phyloP scores from a whole-genome alignment of 2,888 invertebrate genomes.

The Agriopis aurantiaria region DNA sequence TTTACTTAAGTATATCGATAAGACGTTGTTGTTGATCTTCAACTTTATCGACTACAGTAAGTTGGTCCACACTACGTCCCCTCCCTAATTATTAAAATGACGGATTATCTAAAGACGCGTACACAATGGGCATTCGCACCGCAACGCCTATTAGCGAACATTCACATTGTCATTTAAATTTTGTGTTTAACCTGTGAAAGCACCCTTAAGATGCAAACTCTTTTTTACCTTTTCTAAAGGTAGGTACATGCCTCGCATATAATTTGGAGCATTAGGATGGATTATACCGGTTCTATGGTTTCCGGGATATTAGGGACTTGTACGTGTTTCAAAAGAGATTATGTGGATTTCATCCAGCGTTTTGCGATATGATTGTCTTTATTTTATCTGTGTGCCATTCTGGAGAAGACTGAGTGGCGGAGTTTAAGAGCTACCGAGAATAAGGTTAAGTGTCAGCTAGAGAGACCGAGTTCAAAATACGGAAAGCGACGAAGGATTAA shows the following conservation, averaged over 20 bases:
- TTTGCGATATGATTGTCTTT: background rate
- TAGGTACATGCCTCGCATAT: conserved; percentile 63
- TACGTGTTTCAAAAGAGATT: conserved; percentile 12
- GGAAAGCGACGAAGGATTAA: no score
- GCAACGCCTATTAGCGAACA: conserved; percentile 80
- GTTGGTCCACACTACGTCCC: conserved; percentile 14
- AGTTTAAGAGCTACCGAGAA: background rate
- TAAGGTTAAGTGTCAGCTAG: background rate
- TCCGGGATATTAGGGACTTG: conserved; percentile 41
- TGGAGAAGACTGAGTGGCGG: background rate
- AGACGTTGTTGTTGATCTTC: background rate
- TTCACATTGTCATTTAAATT: conserved; percentile 78
- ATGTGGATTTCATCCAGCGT: conserved; percentile 1
- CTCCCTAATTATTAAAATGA: conserved; percentile 63
- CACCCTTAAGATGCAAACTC: conserved; percentile 47
- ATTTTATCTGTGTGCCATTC: background rate
- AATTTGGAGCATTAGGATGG: conserved; percentile 55
- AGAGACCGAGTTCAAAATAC: no score
- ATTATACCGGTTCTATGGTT: conserved; percentile 45
- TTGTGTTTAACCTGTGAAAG: conserved; percentile 78
- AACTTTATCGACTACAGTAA: background rate
- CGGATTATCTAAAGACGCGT: conserved; percentile 71
- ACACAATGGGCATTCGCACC: conserved; percentile 76
- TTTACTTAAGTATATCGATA: background rate
- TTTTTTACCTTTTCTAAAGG: conserved; percentile 39